Percentiles rank a stretch among this genome's conserved stretches.
phyloP scores from a whole-genome alignment of 2,888 invertebrate species.

The Agriopis leucophaearia region DNA sequence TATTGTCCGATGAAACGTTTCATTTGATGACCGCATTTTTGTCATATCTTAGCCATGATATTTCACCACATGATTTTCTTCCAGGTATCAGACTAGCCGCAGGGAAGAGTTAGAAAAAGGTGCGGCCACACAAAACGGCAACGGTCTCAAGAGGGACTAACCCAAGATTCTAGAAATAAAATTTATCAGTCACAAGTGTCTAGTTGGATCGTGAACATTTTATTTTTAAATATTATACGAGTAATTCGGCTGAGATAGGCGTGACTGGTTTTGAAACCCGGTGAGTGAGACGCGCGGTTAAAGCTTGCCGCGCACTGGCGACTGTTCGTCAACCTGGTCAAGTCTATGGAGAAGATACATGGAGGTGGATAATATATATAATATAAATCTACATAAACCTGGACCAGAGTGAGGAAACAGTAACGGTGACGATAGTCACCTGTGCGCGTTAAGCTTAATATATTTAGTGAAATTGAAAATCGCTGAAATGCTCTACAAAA shows the following conservation, averaged over 20 bases:
- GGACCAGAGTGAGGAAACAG: no score
- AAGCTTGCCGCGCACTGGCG: no score
- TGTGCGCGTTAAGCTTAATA: neutral
- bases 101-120: slow-evolving; percentile 82
- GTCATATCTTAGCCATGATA: slow-evolving; percentile 1
- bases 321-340: no score
- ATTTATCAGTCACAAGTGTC: slow-evolving; percentile 22
- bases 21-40: slow-evolving; percentile 12
- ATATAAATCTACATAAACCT: no score
- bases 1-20: neutral
- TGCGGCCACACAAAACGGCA: slow-evolving; percentile 83
- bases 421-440: no score
- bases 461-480: slow-evolving; percentile 16
- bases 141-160: slow-evolving; percentile 88
- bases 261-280: slow-evolving; percentile 39
- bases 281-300: slow-evolving; percentile 39
- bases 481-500: slow-evolving; percentile 18
- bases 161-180: slow-evolving; percentile 21
- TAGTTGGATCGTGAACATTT: slow-evolving; percentile 39
- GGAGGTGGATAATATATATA: no score
- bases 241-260: slow-evolving; percentile 20
- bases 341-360: no score
- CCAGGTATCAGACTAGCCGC: slow-evolving; percentile 85
- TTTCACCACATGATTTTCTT: slow-evolving; percentile 3
- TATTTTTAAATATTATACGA: slow-evolving; percentile 26